phyloP scores from a whole-genome alignment of 2,888 invertebrate genomes.

The Drosophila diplacantha region DNA sequence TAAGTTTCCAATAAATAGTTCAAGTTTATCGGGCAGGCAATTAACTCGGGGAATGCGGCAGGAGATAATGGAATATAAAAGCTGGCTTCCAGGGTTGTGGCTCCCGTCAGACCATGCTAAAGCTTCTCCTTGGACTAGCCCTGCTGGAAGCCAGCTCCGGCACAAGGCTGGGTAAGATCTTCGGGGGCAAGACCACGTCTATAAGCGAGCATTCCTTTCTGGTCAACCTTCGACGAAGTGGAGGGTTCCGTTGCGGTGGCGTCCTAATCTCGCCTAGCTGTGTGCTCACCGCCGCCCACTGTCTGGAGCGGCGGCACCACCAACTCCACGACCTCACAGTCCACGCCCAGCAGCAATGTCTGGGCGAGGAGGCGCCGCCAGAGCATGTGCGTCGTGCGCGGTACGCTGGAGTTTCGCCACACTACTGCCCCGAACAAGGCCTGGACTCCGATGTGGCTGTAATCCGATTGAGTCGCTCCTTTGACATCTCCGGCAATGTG shows the following conservation, averaged over 20 bases:
- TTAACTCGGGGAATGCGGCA: conserved; percentile 50
- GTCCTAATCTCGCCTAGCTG: conserved; percentile 50
- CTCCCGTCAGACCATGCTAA: conserved; percentile 13
- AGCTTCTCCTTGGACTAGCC: conserved; percentile 9
- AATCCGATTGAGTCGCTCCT: conserved; percentile 41
- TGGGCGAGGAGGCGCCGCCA: conserved; percentile 10
- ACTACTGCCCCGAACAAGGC: background rate
- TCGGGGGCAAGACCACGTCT: conserved; percentile 26
- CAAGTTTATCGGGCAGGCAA: conserved; percentile 44
- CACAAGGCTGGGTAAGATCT: conserved; percentile 37
- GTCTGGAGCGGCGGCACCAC: conserved; percentile 30
- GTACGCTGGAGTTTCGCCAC: conserved; percentile 11
- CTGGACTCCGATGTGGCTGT: conserved; percentile 47
- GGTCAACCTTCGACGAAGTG: conserved; percentile 44
- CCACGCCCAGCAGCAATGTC: conserved; percentile 48
- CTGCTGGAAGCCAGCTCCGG: conserved; percentile 10
- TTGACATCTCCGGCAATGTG: conserved; percentile 27
- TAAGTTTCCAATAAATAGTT: conserved; percentile 44
- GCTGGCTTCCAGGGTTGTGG: background rate
- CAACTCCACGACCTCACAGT: conserved; percentile 40
- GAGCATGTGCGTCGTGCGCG: conserved; percentile 39
- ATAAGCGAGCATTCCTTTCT: conserved; percentile 46
- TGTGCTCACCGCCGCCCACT: conserved; percentile 64
- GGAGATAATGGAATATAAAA: conserved; percentile 8
- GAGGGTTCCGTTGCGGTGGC: conserved; percentile 45